A percentile compares a stretch with the other conserved stretches of the same genome.
These are phyloP conservation scores for Phalanger gymnotis DNA, from an alignment of 2,797 vertebrate species.

Conservation along the genomic window DNA sequence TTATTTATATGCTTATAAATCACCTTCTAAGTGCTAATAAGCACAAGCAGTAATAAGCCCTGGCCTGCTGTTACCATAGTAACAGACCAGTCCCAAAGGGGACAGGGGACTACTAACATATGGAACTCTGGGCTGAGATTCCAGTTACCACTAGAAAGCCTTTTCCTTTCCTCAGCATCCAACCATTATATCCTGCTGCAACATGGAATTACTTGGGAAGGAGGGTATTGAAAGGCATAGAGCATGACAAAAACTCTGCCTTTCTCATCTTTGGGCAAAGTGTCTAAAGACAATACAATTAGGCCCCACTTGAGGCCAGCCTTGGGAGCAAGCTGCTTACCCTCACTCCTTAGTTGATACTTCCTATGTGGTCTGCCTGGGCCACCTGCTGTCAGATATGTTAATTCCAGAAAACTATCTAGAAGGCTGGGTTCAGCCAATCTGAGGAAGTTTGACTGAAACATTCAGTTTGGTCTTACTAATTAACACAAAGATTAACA, in stretches of 20 bases:
- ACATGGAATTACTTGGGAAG: slow-evolving; percentile 57
- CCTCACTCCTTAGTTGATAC: slow-evolving; percentile 68
- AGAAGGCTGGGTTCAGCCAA: slow-evolving; percentile 37
- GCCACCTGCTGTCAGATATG: slow-evolving; percentile 70
- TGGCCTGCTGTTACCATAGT: slow-evolving; percentile 70
- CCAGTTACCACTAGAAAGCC: slow-evolving; percentile 41
- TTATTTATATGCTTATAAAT: slow-evolving; percentile 79
- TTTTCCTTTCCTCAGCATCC: slow-evolving; percentile 49
- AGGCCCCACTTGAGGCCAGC: slow-evolving; percentile 53
- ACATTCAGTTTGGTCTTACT: slow-evolving; percentile 65
- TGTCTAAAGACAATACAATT: slow-evolving; percentile 67
- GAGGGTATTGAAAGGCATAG: background rate
- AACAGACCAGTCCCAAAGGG: slow-evolving; percentile 59
- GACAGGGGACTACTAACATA: slow-evolving; percentile 65
- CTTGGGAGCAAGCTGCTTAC: slow-evolving; percentile 60
- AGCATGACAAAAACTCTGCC: slow-evolving; percentile 51
- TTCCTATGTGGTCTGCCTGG: slow-evolving; percentile 63
- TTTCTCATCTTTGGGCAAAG: background rate
- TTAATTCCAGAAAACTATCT: slow-evolving; percentile 63
- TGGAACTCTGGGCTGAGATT: slow-evolving; percentile 62
- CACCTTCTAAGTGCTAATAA: slow-evolving; percentile 78
- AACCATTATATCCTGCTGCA: slow-evolving; percentile 54
- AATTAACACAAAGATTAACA: slow-evolving; percentile 68
- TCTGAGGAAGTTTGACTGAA: slow-evolving; percentile 68
- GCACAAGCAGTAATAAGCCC: slow-evolving; percentile 64